Percentiles rank a stretch among this genome's conserved stretches.
phyloP scores from a whole-genome alignment of 2,888 invertebrate genomes.

The Cyrtodaria siliqua region DNA sequence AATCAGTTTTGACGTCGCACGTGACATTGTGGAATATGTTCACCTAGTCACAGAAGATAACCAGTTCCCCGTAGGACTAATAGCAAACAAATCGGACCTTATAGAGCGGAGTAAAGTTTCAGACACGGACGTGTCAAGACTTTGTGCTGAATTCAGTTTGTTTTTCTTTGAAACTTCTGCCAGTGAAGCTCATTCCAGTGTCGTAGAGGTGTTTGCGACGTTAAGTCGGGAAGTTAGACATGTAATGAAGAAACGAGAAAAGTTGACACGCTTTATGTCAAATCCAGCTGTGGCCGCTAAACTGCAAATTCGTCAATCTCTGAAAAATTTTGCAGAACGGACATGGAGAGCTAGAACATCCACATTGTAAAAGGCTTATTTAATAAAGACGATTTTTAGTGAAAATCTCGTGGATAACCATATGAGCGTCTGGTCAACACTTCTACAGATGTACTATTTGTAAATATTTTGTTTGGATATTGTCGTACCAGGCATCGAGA shows the following conservation, averaged over 20 bases:
- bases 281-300: conserved; percentile 78
- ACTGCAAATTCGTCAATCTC: conserved; percentile 77
- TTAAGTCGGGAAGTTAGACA: conserved; percentile 70
- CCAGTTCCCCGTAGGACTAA: conserved; percentile 71
- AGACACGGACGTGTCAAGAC: conserved; percentile 68
- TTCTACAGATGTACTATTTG: too few species aligned
- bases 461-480: too few species aligned
- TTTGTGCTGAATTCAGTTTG: conserved; percentile 72
- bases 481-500: conserved; percentile 78
- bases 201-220: conserved; percentile 69
- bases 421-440: too few species aligned
- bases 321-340: conserved; percentile 75
- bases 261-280: conserved; percentile 76
- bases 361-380: conserved; percentile 66
- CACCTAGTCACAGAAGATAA: conserved; percentile 68
- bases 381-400: too few species aligned
- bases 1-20: conserved; percentile 70
- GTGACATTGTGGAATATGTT: conserved; percentile 67
- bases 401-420: too few species aligned
- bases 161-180: conserved; percentile 75
- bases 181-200: conserved; percentile 73
- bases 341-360: conserved; percentile 77
- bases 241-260: conserved; percentile 75
- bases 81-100: conserved; percentile 80
- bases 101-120: conserved; percentile 75